Percentiles rank a stretch among this genome's conserved stretches.
phyloP scores from a whole-genome alignment of 2,888 invertebrate species.

The Melipona beecheii region DNA sequence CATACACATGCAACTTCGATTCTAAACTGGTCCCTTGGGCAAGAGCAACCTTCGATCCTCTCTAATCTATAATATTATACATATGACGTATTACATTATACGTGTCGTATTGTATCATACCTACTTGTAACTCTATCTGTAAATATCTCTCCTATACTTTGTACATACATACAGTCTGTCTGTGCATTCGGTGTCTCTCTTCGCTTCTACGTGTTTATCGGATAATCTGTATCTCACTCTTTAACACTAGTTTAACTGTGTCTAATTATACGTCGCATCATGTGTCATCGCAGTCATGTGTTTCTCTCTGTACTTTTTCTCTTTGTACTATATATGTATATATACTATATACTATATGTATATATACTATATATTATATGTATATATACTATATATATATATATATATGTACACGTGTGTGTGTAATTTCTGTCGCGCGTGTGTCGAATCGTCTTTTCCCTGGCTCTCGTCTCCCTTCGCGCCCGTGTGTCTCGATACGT shows the following conservation, averaged over 20 bases:
- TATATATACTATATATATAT: no score
- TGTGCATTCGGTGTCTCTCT: constrained; percentile 36
- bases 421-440: not conserved
- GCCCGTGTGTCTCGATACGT: no score
- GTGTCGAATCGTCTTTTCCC: not conserved
- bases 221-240: constrained; percentile 26
- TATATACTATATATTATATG: no score
- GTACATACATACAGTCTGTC: constrained; percentile 14
- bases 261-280: constrained; percentile 4
- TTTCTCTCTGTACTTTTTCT: no score
- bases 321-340: no score
- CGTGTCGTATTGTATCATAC: not conserved
- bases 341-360: no score
- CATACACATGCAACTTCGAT: not conserved
- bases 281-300: not conserved
- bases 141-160: constrained; percentile 25
- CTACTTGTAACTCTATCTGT: constrained; percentile 10
- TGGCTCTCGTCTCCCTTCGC: not conserved
- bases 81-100: not conserved
- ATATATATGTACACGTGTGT: no score
- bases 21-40: not conserved
- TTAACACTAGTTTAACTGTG: not conserved
- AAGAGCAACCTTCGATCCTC: not conserved
- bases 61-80: not conserved
- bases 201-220: constrained; percentile 41